Evolutionary conservation across 2,888 invertebrate genomes (phyloP), one percentile per base, ranked within the genome.

Genomic region (Trissolcus brochymenae): DNA sequence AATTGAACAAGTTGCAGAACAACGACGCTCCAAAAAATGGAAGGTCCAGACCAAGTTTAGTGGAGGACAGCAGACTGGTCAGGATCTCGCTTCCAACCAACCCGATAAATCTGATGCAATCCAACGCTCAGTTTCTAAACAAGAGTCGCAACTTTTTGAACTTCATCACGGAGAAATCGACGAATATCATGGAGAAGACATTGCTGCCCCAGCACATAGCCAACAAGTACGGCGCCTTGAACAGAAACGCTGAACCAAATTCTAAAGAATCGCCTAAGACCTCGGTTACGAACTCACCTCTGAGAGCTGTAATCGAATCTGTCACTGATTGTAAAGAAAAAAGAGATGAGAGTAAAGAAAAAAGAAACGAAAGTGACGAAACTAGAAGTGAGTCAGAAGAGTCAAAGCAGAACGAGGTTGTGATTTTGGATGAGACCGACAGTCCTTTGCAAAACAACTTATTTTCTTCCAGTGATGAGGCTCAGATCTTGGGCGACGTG

Each of bases 171-270:
- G 87, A 88, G 57, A 88, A 87, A 60, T 88, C 88, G 0, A 86
- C 87, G 14, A 88, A 87, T 21, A 88, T 88, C 6, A 87, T 88
- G 86, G 88, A 88, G 49, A 87, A 85, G 74, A 83, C 86, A 4
- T 73, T 88, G n/a, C 73, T 88, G 50, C 85, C 87, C 4, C 88
- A 87, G 13, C 82, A 87, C 70, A 81, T 87, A 59, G 79, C 82
- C 13, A 76, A 80, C 43, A 83, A 81, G 56, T 85, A 86, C 56
- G 83, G 82, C 75, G 64, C 41, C 11, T 16, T 71, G 40, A 56
- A 74, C 25, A 79, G 62, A 76, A 46, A 46, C 40, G 7, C 67
- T 61, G 65, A 64, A 25, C 3, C 29, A 7, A 40, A 78, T 35
- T n/a, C 50, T 4, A 64, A 73, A 51, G 72, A 29, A 35, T n/a